These are phyloP conservation scores for Lasioglossum leucozonium DNA, from an alignment of 2,888 invertebrate genomes.

Conservation along the genomic window DNA sequence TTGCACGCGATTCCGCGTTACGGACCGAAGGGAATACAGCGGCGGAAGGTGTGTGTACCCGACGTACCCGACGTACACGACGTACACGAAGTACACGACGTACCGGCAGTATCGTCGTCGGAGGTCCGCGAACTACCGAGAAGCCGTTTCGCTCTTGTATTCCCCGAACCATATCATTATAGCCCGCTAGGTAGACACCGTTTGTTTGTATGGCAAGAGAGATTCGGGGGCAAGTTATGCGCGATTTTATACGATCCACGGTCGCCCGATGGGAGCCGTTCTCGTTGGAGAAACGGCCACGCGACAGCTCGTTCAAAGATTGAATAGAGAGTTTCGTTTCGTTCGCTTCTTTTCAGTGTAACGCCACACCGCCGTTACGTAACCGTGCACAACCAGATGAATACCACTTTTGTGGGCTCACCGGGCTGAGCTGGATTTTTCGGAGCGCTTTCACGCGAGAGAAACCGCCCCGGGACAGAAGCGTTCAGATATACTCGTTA, in stretches of 20 bases:
- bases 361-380: not conserved
- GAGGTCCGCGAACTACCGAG: slow-evolving; percentile 5
- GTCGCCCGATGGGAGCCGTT: slow-evolving; percentile 34
- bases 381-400: not conserved
- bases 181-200: slow-evolving; percentile 30
- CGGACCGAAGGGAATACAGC: slow-evolving; percentile 45
- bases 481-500: not conserved
- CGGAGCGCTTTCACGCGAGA: not conserved
- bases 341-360: slow-evolving; percentile 15
- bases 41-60: not conserved
- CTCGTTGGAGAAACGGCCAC: slow-evolving; percentile 22
- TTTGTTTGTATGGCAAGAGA: slow-evolving; percentile 41
- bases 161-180: slow-evolving; percentile 50
- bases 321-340: slow-evolving; percentile 26
- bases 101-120: not conserved
- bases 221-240: slow-evolving; percentile 49
- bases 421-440: not conserved
- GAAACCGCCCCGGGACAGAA: not conserved
- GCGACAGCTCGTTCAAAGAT: slow-evolving; percentile 35
- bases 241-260: slow-evolving; percentile 46
- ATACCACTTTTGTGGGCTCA: not conserved
- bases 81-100: not conserved
- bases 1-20: slow-evolving; percentile 13
- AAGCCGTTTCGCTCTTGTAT: slow-evolving; percentile 27
- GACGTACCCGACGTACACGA: not conserved